Evolutionary conservation across 2,797 vertebrate species (phyloP), one percentile per base, ranked within the genome.

Genomic region (Lindbergichthys nudifrons): DNA sequence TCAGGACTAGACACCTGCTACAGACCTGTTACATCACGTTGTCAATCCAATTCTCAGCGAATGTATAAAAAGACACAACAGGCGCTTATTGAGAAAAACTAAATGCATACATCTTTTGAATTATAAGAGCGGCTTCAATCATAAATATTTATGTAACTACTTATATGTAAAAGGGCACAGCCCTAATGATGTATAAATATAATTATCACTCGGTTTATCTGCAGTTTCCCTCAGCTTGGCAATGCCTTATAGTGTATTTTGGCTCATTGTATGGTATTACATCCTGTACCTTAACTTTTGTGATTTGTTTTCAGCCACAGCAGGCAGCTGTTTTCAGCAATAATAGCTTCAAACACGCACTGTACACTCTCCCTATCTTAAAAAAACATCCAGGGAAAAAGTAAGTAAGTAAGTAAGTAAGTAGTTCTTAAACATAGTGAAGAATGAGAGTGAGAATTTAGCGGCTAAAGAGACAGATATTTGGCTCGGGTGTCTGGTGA

Each of bases 1-100:
- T 83, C 77, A 23, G 67, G 45, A 69, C 52, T 52, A 75, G 51
- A 76, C 60, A 70, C 79, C 80, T 80, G 76, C 76, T 26, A 60
- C 64, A 60, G 26, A 61, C 47, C 5, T 39, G 53, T 62, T 14
- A 48, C 59, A 70, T 81, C 64, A 66, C 2, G 0, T 60, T 12
- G 10, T 63, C 62, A 65, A 46, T 72, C 60, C 12, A 36, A 30
- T 70, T 47, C 19, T 46, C 13, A 59, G 53, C 42, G 41, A 36
- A 12, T 75, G 60, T 26, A 15, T 70, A 9, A 60, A 66, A 68
- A 19, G n/a, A 70, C 39, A 46, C 43, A 11, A 41, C 30, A 21
- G 61, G 47, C 13, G 19, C 59, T 69, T 26, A 26, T 53, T n/a
- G 8, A 42, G 45, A 26, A 43, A 57, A 75, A 42, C 21, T 16